Evolutionary conservation across 1,140 invertebrate species (phyloP), one percentile per base, ranked within the genome.

Genomic region (Drosophila miranda): DNA sequence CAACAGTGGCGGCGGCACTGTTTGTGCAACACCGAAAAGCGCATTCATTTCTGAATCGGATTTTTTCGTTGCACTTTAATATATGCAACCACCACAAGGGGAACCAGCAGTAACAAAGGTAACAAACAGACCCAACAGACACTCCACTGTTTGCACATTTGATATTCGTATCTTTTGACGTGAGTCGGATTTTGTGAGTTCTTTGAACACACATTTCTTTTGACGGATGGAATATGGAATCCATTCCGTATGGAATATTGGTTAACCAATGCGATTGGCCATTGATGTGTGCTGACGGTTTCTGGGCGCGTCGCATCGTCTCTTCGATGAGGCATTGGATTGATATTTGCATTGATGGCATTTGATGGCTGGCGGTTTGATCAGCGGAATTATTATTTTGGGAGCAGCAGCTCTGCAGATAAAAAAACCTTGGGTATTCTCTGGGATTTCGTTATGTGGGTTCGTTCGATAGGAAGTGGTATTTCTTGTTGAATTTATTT

Each of bases 271-370:
- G 11, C 5, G 59, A 41, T 48, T 49, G 55, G 66, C 38, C 58
- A 72, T 64, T 67, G 81, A 86, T 86, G 68, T 55, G 52, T 84
- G 67, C 62, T 80, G 80, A 76, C 77, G 56, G 71, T 84, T 77
- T 74, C 45, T 77, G 81, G 81, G 81, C 55, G 81, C 81, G 81
- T 84, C 73, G 80, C 69, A 69, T n/a, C 49, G 26, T 81, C 73
- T 86, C 69, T 69, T 13, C 49, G 26, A 38, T 49, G 7, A 66
- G 43, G 14, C 30, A 48, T 44, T 66, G 38, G 46, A 74, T 74
- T 74, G 60, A 26, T 74, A 74, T 75, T 75, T 72, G 76, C 76
- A 59, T 77, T 41, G 76, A 51, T 86, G 81, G 77, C 73, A 84
- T 86, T 86, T 84, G 53, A 76, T 64, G 64, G 64, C 21, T n/a